Evolutionary conservation across 2,888 invertebrate species (phyloP).

Genomic region (Gerris lacustris): DNA sequence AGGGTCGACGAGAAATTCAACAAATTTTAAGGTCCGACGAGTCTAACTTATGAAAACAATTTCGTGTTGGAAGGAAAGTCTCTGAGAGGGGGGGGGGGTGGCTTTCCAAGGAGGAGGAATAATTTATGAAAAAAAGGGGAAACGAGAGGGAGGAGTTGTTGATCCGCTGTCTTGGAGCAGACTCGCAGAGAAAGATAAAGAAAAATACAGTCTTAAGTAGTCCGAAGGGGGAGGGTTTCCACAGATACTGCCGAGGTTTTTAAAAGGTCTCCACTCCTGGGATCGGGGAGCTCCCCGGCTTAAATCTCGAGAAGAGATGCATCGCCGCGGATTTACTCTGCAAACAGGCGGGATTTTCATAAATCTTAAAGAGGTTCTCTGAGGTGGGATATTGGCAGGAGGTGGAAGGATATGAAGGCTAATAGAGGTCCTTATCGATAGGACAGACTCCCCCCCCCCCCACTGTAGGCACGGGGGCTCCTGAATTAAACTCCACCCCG

Average conservation of each 20-base stretch:
- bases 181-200: neutral
- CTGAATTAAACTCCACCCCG: neutral
- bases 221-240: neutral
- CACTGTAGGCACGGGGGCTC: neutral
- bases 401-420: neutral
- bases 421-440: neutral
- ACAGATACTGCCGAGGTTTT: neutral
- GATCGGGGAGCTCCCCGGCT: neutral
- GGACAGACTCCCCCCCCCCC: neutral
- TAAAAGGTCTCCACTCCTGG: neutral
- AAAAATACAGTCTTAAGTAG: slow-evolving; percentile 3
- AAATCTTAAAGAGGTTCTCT: neutral
- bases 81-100: neutral
- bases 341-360: neutral
- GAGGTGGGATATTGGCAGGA: neutral
- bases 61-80: neutral
- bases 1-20: neutral
- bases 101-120: neutral
- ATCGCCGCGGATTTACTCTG: neutral
- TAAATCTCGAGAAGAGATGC: slow-evolving; percentile 1
- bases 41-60: slow-evolving; percentile 1
- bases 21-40: slow-evolving; percentile 1
- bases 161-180: neutral
- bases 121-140: neutral
- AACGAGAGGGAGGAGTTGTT: neutral